Evolutionary conservation across 2,113 vertebrate genomes (phyloP), one percentile per base, ranked within the genome.

Genomic region (Silurus meridionalis): DNA sequence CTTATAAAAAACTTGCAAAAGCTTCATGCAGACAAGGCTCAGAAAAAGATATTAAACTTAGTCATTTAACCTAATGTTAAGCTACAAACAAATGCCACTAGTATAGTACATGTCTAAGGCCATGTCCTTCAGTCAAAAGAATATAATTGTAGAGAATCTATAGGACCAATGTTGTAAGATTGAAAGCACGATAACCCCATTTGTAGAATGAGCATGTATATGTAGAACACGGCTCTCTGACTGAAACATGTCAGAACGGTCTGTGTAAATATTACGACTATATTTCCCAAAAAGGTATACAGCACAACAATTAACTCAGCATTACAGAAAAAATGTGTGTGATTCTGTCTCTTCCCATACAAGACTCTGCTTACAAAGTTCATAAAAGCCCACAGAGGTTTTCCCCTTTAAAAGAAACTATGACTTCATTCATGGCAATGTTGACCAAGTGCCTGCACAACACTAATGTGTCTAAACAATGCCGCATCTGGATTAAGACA

Each of bases 381-480:
- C 14, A 58, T 71, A 75, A 88, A 77, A 69, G 52, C 58, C 83
- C 9, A 83, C 58, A 55, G 72, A 91, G 91, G 88, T 88, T 87
- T 92, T 92, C 89, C 75, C 82, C 92, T 93, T 93, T 91, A 94
- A 86, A 94, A 94, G 91, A 94, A 91, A 94, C 90, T 91, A 93
- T 94, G 92, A 94, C 93, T 93, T 95, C 93, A 94, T 90, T 86
- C 79, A 55, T 81, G 83, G 46, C 83, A 92, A 93, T 92, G 91
- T 93, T 91, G 82, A 90, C 82, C 80, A 85, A 91, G 89, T 75
- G 58, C 13, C 75, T 83, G 80, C 90, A 89, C 91, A 93, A 94
- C 93, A 92, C 91, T 92, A 93, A 94, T 90, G 89, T 90, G 88
- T 92, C 91, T 78, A 90, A 95, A 94, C 93, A 95, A 94, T 93